These are phyloP conservation scores for Babylonia areolata DNA, from an alignment of 1,140 invertebrate genomes.

Conservation along the genomic window DNA sequence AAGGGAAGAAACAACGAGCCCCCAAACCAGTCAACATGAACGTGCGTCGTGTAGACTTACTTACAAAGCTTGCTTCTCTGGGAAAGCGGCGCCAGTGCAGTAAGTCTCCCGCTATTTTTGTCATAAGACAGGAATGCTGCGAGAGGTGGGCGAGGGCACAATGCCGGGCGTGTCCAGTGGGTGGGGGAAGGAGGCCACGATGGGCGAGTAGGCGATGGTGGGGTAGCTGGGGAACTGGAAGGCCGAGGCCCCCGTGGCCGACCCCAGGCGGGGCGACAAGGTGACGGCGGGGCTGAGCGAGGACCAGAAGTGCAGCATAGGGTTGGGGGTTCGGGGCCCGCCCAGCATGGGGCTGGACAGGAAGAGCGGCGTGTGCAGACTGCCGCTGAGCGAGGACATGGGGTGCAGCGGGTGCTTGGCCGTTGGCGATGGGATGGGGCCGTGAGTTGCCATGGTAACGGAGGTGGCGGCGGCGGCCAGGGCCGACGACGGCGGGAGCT, in stretches of 20 bases:
- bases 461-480: slow-evolving; percentile 43
- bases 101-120: slow-evolving; percentile 31
- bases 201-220: slow-evolving; percentile 59
- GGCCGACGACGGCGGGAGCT: slow-evolving; percentile 28
- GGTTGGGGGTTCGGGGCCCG: slow-evolving; percentile 52
- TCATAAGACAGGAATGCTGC: slow-evolving; percentile 54
- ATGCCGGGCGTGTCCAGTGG: slow-evolving; percentile 50
- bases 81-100: not conserved
- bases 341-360: slow-evolving; percentile 63
- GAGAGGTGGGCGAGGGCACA: slow-evolving; percentile 45
- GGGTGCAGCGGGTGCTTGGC: slow-evolving; percentile 47
- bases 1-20: not conserved
- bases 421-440: slow-evolving; percentile 50
- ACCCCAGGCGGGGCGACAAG: slow-evolving; percentile 60
- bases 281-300: slow-evolving; percentile 68
- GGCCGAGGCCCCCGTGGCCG: slow-evolving; percentile 49
- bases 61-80: not conserved
- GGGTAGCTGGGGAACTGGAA: slow-evolving; percentile 68
- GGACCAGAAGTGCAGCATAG: slow-evolving; percentile 71
- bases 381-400: slow-evolving; percentile 41
- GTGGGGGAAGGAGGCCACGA: slow-evolving; percentile 42
- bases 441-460: slow-evolving; percentile 34
- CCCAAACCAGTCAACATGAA: not conserved
- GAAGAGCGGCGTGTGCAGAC: slow-evolving; percentile 61
- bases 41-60: not conserved